Conservation (phyloP, 1,140 invertebrate species). For the Amyelois transitella region DNA sequence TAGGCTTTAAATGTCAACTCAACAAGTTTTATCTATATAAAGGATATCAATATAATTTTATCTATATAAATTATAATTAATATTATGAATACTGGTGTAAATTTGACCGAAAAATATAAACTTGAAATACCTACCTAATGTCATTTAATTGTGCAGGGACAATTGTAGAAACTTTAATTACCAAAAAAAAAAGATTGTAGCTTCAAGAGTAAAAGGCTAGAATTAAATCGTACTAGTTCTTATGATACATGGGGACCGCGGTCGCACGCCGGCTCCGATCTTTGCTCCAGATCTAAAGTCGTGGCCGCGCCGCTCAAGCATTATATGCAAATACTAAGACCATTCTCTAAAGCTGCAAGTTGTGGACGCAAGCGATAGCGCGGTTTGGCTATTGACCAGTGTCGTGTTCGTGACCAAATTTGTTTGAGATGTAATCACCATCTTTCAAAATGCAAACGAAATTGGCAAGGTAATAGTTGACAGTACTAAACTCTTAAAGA, state of each 20-base stretch:
- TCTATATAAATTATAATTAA: too few relatives aligned
- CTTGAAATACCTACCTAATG: too few relatives aligned
- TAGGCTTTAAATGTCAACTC: neutral
- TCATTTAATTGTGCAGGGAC: too few relatives aligned
- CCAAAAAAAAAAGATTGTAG: neutral
- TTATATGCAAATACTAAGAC: constrained; percentile 57
- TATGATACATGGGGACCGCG: constrained; percentile 28
- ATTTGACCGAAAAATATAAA: too few relatives aligned
- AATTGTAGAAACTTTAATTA: too few relatives aligned
- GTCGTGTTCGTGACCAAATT: constrained; percentile 1
- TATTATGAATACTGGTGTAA: too few relatives aligned
- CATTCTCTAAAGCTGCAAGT: constrained; percentile 32
- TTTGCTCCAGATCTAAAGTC: constrained; percentile 51
- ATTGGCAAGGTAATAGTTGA: neutral
- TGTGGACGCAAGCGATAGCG: constrained; percentile 30
- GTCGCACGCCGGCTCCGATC: constrained; percentile 44
- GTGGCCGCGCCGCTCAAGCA: constrained; percentile 44
- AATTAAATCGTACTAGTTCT: constrained; percentile 37
- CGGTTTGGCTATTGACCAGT: constrained; percentile 4
- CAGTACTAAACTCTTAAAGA: constrained; percentile 1
- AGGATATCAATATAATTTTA: too few relatives aligned
- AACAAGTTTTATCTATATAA: too few relatives aligned
- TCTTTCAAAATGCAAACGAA: neutral
- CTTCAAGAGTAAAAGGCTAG: constrained; percentile 2
- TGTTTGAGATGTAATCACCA: constrained; percentile 4